A percentile compares a stretch with the other conserved stretches of the same genome.
Evolutionary conservation across 1,140 invertebrate species (phyloP).

Genomic region (Aphelenchoides besseyi): DNA sequence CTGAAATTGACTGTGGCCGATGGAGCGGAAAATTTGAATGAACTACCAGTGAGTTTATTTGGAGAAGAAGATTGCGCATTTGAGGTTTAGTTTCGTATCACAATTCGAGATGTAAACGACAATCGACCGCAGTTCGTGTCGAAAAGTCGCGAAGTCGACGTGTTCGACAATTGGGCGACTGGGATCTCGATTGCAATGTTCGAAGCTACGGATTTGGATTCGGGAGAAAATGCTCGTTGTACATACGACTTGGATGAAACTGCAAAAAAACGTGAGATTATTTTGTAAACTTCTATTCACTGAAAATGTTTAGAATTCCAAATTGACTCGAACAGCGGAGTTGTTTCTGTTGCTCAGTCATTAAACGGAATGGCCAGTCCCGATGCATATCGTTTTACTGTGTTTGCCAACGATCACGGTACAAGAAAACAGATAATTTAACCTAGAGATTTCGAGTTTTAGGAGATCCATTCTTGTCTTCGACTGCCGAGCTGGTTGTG

Average conservation of each 20-base stretch:
- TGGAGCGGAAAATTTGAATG: slow-evolving; percentile 31
- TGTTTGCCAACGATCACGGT: slow-evolving; percentile 17
- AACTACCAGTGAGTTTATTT: slow-evolving; percentile 29
- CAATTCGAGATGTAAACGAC: slow-evolving; percentile 38
- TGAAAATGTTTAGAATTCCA: slow-evolving; percentile 20
- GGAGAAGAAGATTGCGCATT: neutral
- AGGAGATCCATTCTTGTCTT: slow-evolving; percentile 14
- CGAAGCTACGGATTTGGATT: slow-evolving; percentile 30
- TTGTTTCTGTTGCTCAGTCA: slow-evolving; percentile 2
- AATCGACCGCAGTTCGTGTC: slow-evolving; percentile 31
- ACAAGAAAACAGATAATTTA: neutral
- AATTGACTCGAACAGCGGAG: slow-evolving; percentile 16
- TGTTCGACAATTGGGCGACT: slow-evolving; percentile 35
- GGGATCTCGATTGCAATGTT: slow-evolving; percentile 25
- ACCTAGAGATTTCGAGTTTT: neutral
- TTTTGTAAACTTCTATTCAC: slow-evolving; percentile 5
- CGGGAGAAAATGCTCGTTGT: slow-evolving; percentile 26
- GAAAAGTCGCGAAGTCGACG: slow-evolving; percentile 15
- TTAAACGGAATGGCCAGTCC: slow-evolving; percentile 10
- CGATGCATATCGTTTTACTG: slow-evolving; percentile 12
- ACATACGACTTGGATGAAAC: slow-evolving; percentile 19
- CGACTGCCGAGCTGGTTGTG: slow-evolving; percentile 10
- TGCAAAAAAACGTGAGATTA: slow-evolving; percentile 27
- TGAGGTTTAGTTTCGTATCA: slow-evolving; percentile 28
- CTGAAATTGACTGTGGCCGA: slow-evolving; percentile 38